Base-by-base conservation (phyloP, 2,113 vertebrate genomes). In the Phainopepla nitens region DNA sequence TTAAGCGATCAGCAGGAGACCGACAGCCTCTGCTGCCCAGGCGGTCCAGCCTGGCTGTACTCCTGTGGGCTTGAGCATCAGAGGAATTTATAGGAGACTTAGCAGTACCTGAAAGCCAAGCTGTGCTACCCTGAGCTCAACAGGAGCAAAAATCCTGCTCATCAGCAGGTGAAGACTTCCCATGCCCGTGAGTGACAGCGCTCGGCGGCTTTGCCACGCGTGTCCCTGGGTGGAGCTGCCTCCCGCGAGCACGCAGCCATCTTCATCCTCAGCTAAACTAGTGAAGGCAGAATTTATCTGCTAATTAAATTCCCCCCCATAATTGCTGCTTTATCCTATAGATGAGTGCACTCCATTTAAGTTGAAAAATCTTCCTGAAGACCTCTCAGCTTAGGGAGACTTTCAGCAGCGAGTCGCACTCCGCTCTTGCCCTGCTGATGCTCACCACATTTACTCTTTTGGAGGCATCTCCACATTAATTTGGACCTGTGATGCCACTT, bases 301-400 rank as follows among this genome's bases (percentile, higher is more conserved):
- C 77, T 97, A 97, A 96, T 97, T 97, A 97, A 88, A 96, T 96
- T 96, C 94, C 81, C 57, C 58, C 83, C 93, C 42, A 57, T 97
- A 98, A 97, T 96, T 96, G 87, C 96, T 87, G 44, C 96, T 97
- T 96, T 98, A 95, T 92, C 87, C 94, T 92, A 60, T 94, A 97
- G 96, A 97, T 96, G 92, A 96, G 94, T 97, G 84, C 95, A 94
- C 96, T 98, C 96, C 95, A 87, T 98, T 97, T 97, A 97, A 95
- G 95, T 90, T 97, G 94, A 97, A 97, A 97, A 97, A 96, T 96
- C 94, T 96, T 96, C 91, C 76, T 28, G 65, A 96, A 94, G 91
- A 93, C 95, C 66, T 94, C 44, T 45, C 91, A 82, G 51, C 65
- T 91, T 89, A 69, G 60, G 65, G 87, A 97, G 84, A 90, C 87